Percentiles rank a stretch among this genome's conserved stretches.
Conservation (phyloP, 1,140 invertebrate genomes). For the Drosophila sucinea region DNA sequence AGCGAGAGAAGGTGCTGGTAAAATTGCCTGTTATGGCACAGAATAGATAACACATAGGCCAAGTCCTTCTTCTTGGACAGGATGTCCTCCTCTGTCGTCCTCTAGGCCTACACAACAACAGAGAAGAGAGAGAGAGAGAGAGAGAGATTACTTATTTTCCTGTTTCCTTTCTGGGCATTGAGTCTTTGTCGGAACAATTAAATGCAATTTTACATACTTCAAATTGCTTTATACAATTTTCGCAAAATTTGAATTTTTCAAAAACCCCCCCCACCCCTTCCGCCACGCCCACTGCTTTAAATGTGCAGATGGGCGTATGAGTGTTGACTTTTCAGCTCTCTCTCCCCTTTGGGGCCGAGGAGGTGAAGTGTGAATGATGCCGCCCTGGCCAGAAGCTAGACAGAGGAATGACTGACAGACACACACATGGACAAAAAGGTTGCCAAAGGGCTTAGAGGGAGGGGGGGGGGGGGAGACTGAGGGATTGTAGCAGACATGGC, state of each 20-base stretch:
- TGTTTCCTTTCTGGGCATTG: slow-evolving; percentile 60
- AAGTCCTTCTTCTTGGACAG: slow-evolving; percentile 7
- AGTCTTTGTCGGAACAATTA: slow-evolving; percentile 76
- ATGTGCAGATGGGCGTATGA: slow-evolving; percentile 54
- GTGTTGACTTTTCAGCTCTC: slow-evolving; percentile 55
- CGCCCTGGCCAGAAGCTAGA: not conserved
- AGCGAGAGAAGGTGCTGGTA: slow-evolving; percentile 53
- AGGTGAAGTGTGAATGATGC: slow-evolving; percentile 64
- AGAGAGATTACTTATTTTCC: slow-evolving; percentile 55
- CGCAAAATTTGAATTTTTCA: slow-evolving; percentile 60
- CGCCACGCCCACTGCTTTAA: slow-evolving; percentile 18
- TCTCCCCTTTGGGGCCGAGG: slow-evolving; percentile 37
- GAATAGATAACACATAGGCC: slow-evolving; percentile 38
- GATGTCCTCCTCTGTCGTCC: slow-evolving; percentile 3
- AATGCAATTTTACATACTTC: slow-evolving; percentile 79
- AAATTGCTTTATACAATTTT: slow-evolving; percentile 78
- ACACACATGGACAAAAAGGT: not conserved
- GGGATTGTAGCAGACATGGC: slow-evolving; percentile 32
- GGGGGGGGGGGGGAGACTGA: not conserved
- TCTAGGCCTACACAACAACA: not conserved
- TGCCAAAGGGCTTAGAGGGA: not conserved
- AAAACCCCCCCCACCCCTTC: slow-evolving; percentile 33
- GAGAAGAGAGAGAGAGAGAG: not conserved
- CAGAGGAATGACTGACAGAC: slow-evolving; percentile 16
- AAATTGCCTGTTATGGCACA: slow-evolving; percentile 70